A percentile compares a stretch with the other conserved stretches of the same genome.
Conservation (phyloP, 64 coral and sea anemone species). For the Montipora foliosa region DNA sequence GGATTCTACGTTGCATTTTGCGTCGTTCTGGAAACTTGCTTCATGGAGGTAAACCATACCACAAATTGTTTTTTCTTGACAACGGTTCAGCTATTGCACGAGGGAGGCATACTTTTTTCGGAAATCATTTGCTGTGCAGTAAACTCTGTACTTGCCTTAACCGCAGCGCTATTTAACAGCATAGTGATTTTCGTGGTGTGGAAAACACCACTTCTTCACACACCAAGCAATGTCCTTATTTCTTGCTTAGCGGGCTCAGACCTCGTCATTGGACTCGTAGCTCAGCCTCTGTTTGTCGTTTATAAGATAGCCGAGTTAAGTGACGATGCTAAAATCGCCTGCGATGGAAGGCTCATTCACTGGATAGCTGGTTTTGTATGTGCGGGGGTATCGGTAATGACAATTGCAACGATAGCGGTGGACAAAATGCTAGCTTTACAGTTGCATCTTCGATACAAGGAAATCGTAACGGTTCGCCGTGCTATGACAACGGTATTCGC, state of each 20-base stretch:
- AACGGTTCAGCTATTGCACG: background rate
- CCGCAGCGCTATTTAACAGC: slow-evolving; percentile 11
- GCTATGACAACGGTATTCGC: background rate
- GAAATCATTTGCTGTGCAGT: slow-evolving; percentile 27
- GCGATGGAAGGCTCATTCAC: slow-evolving; percentile 50
- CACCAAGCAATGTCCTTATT: slow-evolving; percentile 44
- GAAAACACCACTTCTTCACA: slow-evolving; percentile 35
- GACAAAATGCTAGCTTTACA: slow-evolving; percentile 39
- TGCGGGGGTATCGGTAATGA: slow-evolving; percentile 58
- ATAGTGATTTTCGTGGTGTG: slow-evolving; percentile 20
- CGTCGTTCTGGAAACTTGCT: too few relatives aligned
- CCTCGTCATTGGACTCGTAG: slow-evolving; percentile 40
- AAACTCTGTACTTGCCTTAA: slow-evolving; percentile 47
- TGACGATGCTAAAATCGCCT: background rate
- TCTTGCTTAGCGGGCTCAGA: slow-evolving; percentile 50
- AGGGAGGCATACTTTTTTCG: slow-evolving; percentile 3
- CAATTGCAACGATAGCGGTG: slow-evolving; percentile 53
- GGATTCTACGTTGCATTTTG: too few relatives aligned
- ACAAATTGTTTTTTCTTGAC: slow-evolving; percentile 47
- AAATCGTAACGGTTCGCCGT: slow-evolving; percentile 2
- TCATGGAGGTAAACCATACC: slow-evolving; percentile 38
- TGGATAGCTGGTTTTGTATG: slow-evolving; percentile 71
- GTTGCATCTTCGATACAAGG: slow-evolving; percentile 52
- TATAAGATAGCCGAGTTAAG: slow-evolving; percentile 62
- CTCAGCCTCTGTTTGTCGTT: slow-evolving; percentile 46